Evolutionary conservation across 2,113 vertebrate species (phyloP).

Genomic region (Channa maculata): DNA sequence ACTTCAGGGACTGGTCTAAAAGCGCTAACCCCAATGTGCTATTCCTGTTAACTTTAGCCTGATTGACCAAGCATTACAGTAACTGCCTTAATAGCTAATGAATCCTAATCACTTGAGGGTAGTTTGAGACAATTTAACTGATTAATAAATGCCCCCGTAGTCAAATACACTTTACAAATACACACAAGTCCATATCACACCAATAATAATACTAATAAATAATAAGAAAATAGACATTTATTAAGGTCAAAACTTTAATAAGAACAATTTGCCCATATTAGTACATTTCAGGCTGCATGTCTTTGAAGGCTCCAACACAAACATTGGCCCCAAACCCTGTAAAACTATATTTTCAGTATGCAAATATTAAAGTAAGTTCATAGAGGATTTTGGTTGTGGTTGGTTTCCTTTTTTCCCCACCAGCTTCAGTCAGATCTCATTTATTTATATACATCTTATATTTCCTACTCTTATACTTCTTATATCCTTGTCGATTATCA

Average conservation of each 20-base stretch:
- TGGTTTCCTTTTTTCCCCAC: neutral
- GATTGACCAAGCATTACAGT: neutral
- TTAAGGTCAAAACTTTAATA: neutral
- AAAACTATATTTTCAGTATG: neutral
- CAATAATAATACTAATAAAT: too few species aligned
- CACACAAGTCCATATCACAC: too few species aligned
- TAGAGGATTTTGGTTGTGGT: neutral
- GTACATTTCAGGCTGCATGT: neutral
- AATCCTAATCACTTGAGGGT: constrained; percentile 1
- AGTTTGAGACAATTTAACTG: neutral
- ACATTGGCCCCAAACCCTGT: neutral
- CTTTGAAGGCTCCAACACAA: neutral
- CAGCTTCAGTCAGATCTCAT: constrained; percentile 4
- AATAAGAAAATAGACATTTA: too few species aligned
- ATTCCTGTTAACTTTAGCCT: constrained; percentile 11
- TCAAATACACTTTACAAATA: too few species aligned
- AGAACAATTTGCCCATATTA: neutral
- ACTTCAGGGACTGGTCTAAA: constrained; percentile 19
- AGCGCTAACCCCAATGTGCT: constrained; percentile 31
- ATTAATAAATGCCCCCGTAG: too few species aligned
- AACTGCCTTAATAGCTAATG: constrained; percentile 23
- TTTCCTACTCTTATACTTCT: too few species aligned
- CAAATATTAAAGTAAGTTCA: neutral
- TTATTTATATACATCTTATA: neutral
- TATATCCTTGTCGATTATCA: too few species aligned